Evolutionary conservation across 2,888 invertebrate species (phyloP).

Genomic region (Lottia gigantea): DNA sequence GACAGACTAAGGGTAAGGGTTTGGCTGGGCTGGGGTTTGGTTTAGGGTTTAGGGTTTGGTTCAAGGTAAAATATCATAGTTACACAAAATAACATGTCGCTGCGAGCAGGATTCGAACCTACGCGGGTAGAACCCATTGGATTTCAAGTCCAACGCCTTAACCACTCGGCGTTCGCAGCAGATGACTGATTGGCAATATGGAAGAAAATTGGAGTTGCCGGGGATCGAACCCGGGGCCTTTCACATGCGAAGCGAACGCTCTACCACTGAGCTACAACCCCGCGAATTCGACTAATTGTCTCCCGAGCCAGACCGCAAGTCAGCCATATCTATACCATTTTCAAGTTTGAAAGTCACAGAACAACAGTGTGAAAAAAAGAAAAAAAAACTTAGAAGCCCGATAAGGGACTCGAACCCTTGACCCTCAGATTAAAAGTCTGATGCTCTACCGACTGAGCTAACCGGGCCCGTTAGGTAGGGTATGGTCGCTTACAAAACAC

Average conservation of each 20-base stretch:
- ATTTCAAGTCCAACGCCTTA: constrained; percentile 26
- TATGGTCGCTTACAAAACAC: too few species aligned
- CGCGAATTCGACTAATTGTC: constrained; percentile 2
- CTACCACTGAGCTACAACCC: constrained; percentile 44
- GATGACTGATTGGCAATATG: too few species aligned
- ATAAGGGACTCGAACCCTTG: constrained; percentile 16
- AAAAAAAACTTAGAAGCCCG: too few species aligned
- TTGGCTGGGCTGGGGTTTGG: too few species aligned
- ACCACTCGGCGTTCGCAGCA: constrained; percentile 16
- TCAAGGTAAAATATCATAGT: too few species aligned
- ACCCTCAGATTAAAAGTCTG: constrained; percentile 16
- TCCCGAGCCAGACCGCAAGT: too few species aligned
- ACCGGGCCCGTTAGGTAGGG: constrained; percentile 14
- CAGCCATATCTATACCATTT: too few species aligned
- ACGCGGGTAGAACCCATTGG: constrained; percentile 25
- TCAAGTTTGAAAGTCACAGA: too few species aligned
- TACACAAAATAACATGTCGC: constrained; percentile 1
- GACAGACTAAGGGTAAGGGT: too few species aligned
- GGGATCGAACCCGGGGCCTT: constrained; percentile 44
- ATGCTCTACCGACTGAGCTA: constrained; percentile 17
- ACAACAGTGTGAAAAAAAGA: too few species aligned
- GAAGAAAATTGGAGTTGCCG: constrained; percentile 32
- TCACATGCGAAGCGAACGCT: constrained; percentile 44
- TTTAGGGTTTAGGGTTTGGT: too few species aligned
- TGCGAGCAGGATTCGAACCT: constrained; percentile 24